These are phyloP conservation scores for Rhagium mordax DNA, from an alignment of 2,888 invertebrate genomes.

Conservation along the genomic window DNA sequence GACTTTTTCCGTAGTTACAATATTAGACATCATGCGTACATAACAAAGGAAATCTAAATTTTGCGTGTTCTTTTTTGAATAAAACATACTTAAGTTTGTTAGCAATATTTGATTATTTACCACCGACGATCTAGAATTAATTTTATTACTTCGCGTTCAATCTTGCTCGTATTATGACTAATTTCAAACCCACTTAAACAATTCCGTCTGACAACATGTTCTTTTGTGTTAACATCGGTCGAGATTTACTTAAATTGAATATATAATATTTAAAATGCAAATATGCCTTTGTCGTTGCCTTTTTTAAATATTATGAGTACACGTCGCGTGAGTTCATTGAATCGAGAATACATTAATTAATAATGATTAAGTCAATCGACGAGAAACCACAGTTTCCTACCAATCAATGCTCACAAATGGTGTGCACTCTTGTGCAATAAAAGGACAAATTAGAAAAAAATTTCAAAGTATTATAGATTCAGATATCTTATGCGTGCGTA, in stretches of 20 bases:
- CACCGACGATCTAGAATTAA: background rate
- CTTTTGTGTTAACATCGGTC: constrained; percentile 2
- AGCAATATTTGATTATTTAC: background rate
- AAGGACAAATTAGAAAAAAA: too few species aligned
- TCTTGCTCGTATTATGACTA: constrained; percentile 24
- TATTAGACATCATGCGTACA: too few species aligned
- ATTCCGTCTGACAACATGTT: background rate
- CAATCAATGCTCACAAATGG: background rate
- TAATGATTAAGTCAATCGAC: background rate
- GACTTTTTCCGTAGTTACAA: too few species aligned
- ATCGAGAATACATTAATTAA: background rate
- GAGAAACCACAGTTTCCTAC: constrained; percentile 6
- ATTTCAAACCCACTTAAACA: constrained; percentile 23
- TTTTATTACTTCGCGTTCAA: constrained; percentile 1
- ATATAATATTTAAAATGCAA: constrained; percentile 17
- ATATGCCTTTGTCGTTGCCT: constrained; percentile 1
- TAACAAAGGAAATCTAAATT: background rate
- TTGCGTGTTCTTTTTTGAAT: background rate
- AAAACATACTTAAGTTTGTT: background rate
- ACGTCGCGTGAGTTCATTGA: background rate
- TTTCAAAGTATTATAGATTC: too few species aligned
- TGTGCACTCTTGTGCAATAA: too few species aligned
- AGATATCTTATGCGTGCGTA: too few species aligned
- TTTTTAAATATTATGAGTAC: background rate
- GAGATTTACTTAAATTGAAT: constrained; percentile 19